Evolutionary conservation across 2,113 vertebrate genomes (phyloP), one percentile per base, ranked within the genome.

Genomic region (Larimichthys crocea): DNA sequence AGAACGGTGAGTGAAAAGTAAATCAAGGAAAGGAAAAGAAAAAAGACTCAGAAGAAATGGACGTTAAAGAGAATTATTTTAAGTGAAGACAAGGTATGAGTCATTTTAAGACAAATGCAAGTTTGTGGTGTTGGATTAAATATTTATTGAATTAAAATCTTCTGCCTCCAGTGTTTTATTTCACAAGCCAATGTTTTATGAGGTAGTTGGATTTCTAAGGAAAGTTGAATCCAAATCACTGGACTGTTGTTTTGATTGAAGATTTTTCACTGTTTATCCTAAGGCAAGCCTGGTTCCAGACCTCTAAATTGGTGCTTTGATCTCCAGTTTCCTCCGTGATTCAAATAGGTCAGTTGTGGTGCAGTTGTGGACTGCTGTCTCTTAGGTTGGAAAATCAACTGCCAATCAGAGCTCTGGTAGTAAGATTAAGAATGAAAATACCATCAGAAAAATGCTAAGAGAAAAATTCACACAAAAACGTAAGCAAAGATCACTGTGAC

Each of bases 201-300:
- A 74, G 0, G 29, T 44, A 31, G 80, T 82, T 70, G 64, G 42
- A 74, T 65, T 12, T 72, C 57, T 55, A 12, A 20, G 49, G 48
- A 67, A 67, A 73, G 3, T 6, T 50, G 11, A 79, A 74, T 57
- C 56, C 57, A 73, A 73, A 59, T 66, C 12, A 26, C 1, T 61
- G 26, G 3, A 35, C 24, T 20, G 1, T 73, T 85, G 73, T 81
- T 86, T 73, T 75, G 62, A 76, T 63, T 76, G 63, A 62, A 70
- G 68, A 71, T 0, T 57, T 80, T 81, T 84, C 42, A 78, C 20
- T 78, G 76, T 85, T 90, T 83, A 75, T 88, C 31, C 60, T 24
- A 59, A 70, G 26, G 44, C 31, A 70, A 55, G 57, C 26, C 72
- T 74, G 69, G 71, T 78, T 87, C 74, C 50, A 76, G 70, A 80